phyloP scores from a whole-genome alignment of 2,113 vertebrate genomes.

The Solenodon paradoxus region DNA sequence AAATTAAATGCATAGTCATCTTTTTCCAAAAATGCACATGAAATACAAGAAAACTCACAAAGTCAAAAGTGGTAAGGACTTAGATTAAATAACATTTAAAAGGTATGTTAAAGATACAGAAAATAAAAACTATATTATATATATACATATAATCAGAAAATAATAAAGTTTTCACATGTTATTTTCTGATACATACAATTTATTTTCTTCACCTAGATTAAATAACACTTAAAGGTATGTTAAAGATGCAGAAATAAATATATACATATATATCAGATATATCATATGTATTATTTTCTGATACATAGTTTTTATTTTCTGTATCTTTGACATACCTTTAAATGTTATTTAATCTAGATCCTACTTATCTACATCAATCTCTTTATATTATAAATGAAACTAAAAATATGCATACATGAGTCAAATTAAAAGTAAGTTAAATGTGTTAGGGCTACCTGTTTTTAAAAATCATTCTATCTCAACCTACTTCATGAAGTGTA shows the following conservation, averaged over 20 bases:
- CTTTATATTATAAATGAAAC: constrained; percentile 18
- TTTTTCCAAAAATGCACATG: constrained; percentile 37
- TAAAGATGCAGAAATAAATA: no score
- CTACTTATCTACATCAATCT: not conserved
- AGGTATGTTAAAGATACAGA: not conserved
- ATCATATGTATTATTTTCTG: no score
- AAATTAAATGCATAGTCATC: constrained; percentile 46
- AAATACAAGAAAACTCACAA: constrained; percentile 43
- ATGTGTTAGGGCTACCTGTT: not conserved
- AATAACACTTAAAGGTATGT: no score
- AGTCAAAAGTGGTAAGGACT: not conserved
- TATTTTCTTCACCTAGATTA: no score
- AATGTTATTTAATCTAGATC: constrained; percentile 8
- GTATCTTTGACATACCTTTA: not conserved
- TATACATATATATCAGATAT: not conserved
- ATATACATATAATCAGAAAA: not conserved
- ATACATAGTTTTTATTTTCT: not conserved
- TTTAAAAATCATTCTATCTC: constrained; percentile 15
- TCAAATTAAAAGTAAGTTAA: constrained; percentile 37
- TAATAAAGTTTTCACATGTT: not conserved
- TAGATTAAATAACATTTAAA: constrained; percentile 49
- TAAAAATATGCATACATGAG: constrained; percentile 4
- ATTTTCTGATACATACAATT: no score
- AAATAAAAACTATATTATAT: not conserved
- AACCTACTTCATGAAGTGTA: not conserved